phyloP scores from a whole-genome alignment of 2,888 invertebrate species.

The Lepetodrilus schrolli region DNA sequence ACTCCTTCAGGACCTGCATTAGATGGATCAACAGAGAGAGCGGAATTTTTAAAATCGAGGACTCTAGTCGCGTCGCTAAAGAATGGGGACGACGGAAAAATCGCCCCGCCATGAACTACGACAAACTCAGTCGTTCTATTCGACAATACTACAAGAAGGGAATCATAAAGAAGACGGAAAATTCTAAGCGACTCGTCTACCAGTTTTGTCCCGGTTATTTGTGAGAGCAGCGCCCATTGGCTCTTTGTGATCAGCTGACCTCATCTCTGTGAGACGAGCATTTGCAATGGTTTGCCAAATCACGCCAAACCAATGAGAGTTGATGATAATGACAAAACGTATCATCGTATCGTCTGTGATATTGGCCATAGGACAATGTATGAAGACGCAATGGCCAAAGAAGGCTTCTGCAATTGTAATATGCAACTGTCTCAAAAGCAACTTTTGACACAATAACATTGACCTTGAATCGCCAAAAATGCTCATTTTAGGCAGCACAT shows the following conservation, averaged over 20 bases:
- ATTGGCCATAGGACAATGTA: too few species aligned
- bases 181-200: constrained; percentile 97
- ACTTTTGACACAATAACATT: too few species aligned
- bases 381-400: too few species aligned
- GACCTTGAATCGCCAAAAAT: too few species aligned
- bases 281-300: neutral
- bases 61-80: constrained; percentile 96
- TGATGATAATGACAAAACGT: too few species aligned
- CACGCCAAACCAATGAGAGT: too few species aligned
- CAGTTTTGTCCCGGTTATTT: constrained; percentile 98
- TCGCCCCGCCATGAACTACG: constrained; percentile 99
- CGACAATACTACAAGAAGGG: constrained; percentile 99
- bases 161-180: constrained; percentile 91
- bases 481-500: too few species aligned
- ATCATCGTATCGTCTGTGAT: too few species aligned
- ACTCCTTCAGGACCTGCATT: constrained; percentile 93
- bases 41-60: constrained; percentile 96
- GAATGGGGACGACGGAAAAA: constrained; percentile 99
- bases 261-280: neutral
- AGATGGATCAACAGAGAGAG: constrained; percentile 95
- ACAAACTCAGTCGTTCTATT: constrained; percentile 97
- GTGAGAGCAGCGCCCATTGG: constrained; percentile 79
- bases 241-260: constrained; percentile 31
- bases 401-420: too few species aligned
- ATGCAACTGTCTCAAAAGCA: too few species aligned